Percentiles rank a stretch among this genome's conserved stretches.
These are phyloP conservation scores for Oryzias celebensis DNA, from an alignment of 2,113 vertebrate genomes.

Conservation along the genomic window DNA sequence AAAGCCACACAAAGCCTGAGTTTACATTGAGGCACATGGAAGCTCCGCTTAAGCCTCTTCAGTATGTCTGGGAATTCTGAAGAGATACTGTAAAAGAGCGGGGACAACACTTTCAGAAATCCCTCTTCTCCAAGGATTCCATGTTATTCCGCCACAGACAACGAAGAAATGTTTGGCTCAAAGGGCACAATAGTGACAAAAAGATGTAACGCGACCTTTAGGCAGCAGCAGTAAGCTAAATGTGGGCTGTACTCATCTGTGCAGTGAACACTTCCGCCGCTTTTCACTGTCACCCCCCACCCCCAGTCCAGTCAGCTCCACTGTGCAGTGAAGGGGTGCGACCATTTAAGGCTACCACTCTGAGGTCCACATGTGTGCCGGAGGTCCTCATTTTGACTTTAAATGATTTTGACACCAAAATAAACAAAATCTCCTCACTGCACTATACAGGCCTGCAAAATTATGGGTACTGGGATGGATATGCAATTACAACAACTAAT, in stretches of 20 bases:
- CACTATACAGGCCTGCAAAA: slow-evolving; percentile 72
- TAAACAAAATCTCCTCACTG: slow-evolving; percentile 75
- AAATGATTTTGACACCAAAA: slow-evolving; percentile 80
- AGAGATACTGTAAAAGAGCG: slow-evolving; percentile 47
- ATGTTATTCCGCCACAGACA: slow-evolving; percentile 8
- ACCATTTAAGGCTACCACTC: slow-evolving; percentile 54
- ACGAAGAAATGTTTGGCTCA: slow-evolving; percentile 5
- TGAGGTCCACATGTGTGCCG: slow-evolving; percentile 66
- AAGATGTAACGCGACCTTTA: slow-evolving; percentile 14
- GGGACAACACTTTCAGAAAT: slow-evolving; percentile 32
- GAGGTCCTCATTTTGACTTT: slow-evolving; percentile 77
- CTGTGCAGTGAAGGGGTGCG: slow-evolving; percentile 25
- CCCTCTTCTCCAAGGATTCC: slow-evolving; percentile 21
- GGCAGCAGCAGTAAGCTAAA: slow-evolving; percentile 38
- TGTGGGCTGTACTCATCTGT: slow-evolving; percentile 11
- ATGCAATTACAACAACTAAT: slow-evolving; percentile 77
- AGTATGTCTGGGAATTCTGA: slow-evolving; percentile 37
- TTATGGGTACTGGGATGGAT: slow-evolving; percentile 63
- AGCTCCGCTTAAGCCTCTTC: slow-evolving; percentile 39
- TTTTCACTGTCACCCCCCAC: slow-evolving; percentile 15
- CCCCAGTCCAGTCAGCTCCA: slow-evolving; percentile 18
- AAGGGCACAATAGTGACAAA: background rate
- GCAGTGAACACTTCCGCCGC: slow-evolving; percentile 16
- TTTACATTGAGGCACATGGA: slow-evolving; percentile 38
- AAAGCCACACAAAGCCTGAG: slow-evolving; percentile 24